Percentiles rank a stretch among this genome's conserved stretches.
Evolutionary conservation across 2,113 vertebrate species (phyloP).

Genomic region (Ictalurus punctatus): DNA sequence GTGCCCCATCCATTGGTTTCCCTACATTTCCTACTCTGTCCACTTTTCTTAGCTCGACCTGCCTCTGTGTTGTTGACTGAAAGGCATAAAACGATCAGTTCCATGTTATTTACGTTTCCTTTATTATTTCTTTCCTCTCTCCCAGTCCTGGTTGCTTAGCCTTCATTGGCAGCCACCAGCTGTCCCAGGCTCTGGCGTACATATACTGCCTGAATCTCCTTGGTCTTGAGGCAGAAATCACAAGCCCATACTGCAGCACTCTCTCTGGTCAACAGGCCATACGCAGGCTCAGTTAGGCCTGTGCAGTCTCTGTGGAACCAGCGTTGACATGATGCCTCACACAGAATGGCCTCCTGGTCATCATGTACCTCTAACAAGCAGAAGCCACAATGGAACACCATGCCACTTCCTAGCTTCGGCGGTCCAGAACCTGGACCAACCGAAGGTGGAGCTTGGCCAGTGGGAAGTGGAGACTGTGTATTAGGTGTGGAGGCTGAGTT

Average conservation of each 20-base stretch:
- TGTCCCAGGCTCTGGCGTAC: slow-evolving; percentile 93
- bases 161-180: slow-evolving; percentile 91
- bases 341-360: slow-evolving; percentile 95
- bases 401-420: slow-evolving; percentile 72
- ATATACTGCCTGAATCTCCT: slow-evolving; percentile 97
- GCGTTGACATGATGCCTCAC: slow-evolving; percentile 94
- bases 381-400: slow-evolving; percentile 90
- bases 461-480: slow-evolving; percentile 73
- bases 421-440: slow-evolving; percentile 69
- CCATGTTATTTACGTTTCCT: slow-evolving; percentile 2
- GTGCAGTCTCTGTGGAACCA: slow-evolving; percentile 99
- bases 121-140: neutral
- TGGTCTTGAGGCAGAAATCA: slow-evolving; percentile 97
- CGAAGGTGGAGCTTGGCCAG: slow-evolving; percentile 67
- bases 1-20: slow-evolving; percentile 10
- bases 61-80: slow-evolving; percentile 37
- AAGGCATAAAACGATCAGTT: slow-evolving; percentile 31
- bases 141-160: slow-evolving; percentile 69
- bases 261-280: slow-evolving; percentile 92
- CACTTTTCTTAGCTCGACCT: slow-evolving; percentile 15
- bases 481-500: slow-evolving; percentile 76
- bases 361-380: slow-evolving; percentile 93
- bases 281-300: slow-evolving; percentile 93
- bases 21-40: slow-evolving; percentile 26
- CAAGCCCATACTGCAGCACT: slow-evolving; percentile 95